Percentiles rank a stretch among this genome's conserved stretches.
Evolutionary conservation across 1,140 invertebrate genomes (phyloP).

Genomic region (Scaptomyza hsui): DNA sequence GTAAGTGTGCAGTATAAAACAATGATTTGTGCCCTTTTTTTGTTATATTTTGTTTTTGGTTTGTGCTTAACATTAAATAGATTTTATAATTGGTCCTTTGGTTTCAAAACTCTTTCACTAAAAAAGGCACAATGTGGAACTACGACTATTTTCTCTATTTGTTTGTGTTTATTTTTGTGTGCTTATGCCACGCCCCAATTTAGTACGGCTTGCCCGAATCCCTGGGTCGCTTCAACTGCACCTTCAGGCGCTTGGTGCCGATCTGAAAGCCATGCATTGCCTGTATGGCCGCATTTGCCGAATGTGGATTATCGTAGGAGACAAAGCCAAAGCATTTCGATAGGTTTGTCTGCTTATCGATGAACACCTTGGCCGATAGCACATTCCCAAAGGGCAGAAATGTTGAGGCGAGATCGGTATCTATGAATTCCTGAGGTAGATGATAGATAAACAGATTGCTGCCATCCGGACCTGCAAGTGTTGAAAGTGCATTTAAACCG

Average conservation of each 20-base stretch:
- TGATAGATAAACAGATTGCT: constrained; percentile 99
- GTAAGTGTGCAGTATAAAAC: constrained; percentile 40
- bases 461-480: constrained; percentile 92
- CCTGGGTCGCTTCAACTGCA: constrained; percentile 98
- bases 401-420: constrained; percentile 96
- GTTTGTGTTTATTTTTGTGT: constrained; percentile 23
- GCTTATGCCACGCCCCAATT: constrained; percentile 34
- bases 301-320: constrained; percentile 96
- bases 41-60: background rate
- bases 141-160: constrained; percentile 33
- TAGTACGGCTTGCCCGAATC: constrained; percentile 94
- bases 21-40: constrained; percentile 36
- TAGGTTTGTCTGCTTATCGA: constrained; percentile 99
- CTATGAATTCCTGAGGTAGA: constrained; percentile 98
- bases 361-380: constrained; percentile 99
- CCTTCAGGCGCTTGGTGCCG: constrained; percentile 98
- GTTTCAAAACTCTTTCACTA: constrained; percentile 65
- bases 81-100: constrained; percentile 78
- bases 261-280: constrained; percentile 99
- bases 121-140: constrained; percentile 70
- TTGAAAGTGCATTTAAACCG: background rate
- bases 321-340: constrained; percentile 99
- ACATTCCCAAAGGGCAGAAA: constrained; percentile 98
- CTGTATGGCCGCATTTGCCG: constrained; percentile 97
- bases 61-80: constrained; percentile 57